Percentiles rank a stretch among this genome's conserved stretches.
Evolutionary conservation across 2,113 vertebrate species (phyloP).

Genomic region (Erinaceus europaeus): DNA sequence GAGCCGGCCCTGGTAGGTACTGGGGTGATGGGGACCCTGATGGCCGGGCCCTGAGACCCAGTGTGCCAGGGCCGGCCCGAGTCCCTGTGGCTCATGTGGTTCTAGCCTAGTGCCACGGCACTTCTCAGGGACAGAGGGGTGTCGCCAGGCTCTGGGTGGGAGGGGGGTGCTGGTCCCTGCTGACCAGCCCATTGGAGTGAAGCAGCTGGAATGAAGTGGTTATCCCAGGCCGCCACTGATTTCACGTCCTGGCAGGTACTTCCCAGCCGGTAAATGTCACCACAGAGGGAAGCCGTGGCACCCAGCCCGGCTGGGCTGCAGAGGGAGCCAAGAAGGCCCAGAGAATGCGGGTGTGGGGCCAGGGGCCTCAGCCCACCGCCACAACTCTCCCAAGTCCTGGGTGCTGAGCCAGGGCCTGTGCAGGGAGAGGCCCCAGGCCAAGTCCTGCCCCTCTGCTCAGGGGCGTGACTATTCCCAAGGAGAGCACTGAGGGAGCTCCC

Average conservation of each 20-base stretch:
- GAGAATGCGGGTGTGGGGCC: background rate
- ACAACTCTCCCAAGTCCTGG: background rate
- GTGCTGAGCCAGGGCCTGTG: background rate
- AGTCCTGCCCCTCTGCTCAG: background rate
- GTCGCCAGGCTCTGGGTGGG: background rate
- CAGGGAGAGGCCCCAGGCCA: background rate
- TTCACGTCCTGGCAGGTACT: conserved; percentile 61
- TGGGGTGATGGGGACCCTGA: no score
- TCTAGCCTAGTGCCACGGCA: no score
- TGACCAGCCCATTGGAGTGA: conserved; percentile 8
- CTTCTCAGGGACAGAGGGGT: background rate
- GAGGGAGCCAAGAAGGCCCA: background rate
- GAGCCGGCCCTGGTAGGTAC: no score
- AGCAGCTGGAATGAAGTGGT: conserved; percentile 62
- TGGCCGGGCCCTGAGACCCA: no score
- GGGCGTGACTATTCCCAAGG: no score
- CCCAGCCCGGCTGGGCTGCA: background rate
- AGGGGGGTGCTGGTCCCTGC: background rate
- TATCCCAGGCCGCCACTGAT: conserved; percentile 54
- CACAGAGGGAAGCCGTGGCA: conserved; percentile 11
- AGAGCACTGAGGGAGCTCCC: background rate
- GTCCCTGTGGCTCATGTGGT: no score
- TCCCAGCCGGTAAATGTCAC: conserved; percentile 67
- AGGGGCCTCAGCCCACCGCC: background rate
- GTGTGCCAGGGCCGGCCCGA: no score